A percentile compares a stretch with the other conserved stretches of the same genome.
phyloP scores from a whole-genome alignment of 2,888 invertebrate species.

The Entomobrya proxima region DNA sequence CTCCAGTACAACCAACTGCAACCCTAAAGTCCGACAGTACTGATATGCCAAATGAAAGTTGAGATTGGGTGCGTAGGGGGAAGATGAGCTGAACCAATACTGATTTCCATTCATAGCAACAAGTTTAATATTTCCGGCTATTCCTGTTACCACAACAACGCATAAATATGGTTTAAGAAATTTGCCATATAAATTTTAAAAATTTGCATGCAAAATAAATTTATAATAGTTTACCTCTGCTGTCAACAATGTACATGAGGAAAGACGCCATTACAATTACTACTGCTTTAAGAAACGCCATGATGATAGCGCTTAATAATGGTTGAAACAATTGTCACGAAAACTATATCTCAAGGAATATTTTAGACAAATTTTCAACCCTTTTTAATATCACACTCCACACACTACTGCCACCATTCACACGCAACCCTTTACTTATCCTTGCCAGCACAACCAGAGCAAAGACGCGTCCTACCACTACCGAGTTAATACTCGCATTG shows the following conservation, averaged over 20 bases:
- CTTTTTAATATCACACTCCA: background rate
- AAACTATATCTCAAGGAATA: background rate
- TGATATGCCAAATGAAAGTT: constrained; percentile 83
- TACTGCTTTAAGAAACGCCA: constrained; percentile 40
- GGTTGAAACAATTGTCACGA: too few species aligned
- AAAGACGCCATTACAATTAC: constrained; percentile 43
- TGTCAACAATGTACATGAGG: constrained; percentile 64
- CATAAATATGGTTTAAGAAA: too few species aligned
- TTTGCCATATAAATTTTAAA: constrained; percentile 20
- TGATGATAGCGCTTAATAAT: too few species aligned
- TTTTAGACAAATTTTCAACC: background rate
- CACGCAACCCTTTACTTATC: background rate
- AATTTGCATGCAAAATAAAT: too few species aligned
- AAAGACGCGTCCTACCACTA: constrained; percentile 53
- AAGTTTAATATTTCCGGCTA: constrained; percentile 75
- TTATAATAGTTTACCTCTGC: constrained; percentile 67
- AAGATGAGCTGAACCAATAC: constrained; percentile 75
- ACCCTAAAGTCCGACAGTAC: constrained; percentile 90
- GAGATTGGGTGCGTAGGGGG: constrained; percentile 75
- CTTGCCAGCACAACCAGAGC: background rate
- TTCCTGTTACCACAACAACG: constrained; percentile 62
- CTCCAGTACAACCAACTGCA: constrained; percentile 90
- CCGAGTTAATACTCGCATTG: constrained; percentile 41
- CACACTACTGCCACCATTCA: background rate
- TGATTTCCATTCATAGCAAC: constrained; percentile 75